Percentiles rank a stretch among this genome's conserved stretches.
These are phyloP conservation scores for Saturnia japonica DNA, from an alignment of 2,888 invertebrate species.

Conservation along the genomic window DNA sequence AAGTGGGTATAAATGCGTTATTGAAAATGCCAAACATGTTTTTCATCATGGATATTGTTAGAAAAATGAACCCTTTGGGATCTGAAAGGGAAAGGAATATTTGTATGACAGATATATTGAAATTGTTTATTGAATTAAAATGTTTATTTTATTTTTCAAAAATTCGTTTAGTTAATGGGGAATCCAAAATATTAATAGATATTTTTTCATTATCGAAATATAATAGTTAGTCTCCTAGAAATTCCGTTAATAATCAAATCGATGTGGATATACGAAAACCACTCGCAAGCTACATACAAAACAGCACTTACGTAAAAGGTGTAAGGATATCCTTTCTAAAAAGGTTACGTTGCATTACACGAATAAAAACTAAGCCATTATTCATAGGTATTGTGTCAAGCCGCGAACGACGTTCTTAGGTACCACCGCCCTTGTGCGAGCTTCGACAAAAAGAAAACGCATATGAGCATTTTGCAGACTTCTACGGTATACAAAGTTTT, in stretches of 20 bases:
- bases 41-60: too few relatives aligned
- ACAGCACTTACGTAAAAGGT: constrained; percentile 13
- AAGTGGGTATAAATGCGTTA: too few relatives aligned
- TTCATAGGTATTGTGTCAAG: constrained; percentile 57
- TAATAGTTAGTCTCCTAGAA: background rate
- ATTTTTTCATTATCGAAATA: background rate
- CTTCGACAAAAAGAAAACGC: constrained; percentile 59
- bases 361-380: constrained; percentile 46
- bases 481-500: constrained; percentile 40
- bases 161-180: background rate
- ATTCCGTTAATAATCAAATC: background rate
- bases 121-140: too few relatives aligned
- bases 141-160: background rate
- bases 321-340: constrained; percentile 34
- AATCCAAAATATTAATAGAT: background rate
- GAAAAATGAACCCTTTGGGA: too few relatives aligned
- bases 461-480: constrained; percentile 58
- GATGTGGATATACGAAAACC: background rate
- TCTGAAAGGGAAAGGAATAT: background rate
- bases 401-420: constrained; percentile 42
- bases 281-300: constrained; percentile 12
- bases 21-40: too few relatives aligned
- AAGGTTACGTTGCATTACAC: constrained; percentile 42
- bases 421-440: constrained; percentile 34
- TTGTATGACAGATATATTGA: background rate